Evolutionary conservation across 1,140 invertebrate species (phyloP).

Genomic region (Cotesia typhae): DNA sequence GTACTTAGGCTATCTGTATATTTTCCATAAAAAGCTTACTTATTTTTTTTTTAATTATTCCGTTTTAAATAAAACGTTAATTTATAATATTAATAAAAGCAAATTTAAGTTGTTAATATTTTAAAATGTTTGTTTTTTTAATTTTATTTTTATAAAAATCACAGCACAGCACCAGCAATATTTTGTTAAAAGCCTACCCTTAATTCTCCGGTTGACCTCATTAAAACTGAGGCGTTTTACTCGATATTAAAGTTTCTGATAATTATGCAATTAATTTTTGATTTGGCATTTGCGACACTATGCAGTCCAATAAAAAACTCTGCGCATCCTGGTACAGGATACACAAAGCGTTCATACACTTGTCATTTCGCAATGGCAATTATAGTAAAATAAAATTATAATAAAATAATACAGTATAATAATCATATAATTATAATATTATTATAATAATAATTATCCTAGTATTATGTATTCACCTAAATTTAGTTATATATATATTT

Average conservation of each 20-base stretch:
- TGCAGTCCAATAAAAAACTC: slow-evolving; percentile 44
- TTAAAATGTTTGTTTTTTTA: slow-evolving; percentile 39
- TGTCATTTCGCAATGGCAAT: slow-evolving; percentile 44
- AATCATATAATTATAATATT: no score
- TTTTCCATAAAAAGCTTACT: slow-evolving; percentile 56
- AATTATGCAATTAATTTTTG: slow-evolving; percentile 44
- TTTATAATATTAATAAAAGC: background rate
- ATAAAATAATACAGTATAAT: slow-evolving; percentile 51
- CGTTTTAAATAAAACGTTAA: no score
- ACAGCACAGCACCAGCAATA: slow-evolving; percentile 63
- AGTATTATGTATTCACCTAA: slow-evolving; percentile 54
- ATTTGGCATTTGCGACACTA: slow-evolving; percentile 56
- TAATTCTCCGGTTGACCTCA: slow-evolving; percentile 51
- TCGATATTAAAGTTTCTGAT: slow-evolving; percentile 27
- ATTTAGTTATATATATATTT: slow-evolving; percentile 44
- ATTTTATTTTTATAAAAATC: slow-evolving; percentile 60
- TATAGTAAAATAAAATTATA: slow-evolving; percentile 40
- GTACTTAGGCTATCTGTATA: slow-evolving; percentile 62
- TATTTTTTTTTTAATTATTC: slow-evolving; percentile 30
- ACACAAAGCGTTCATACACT: slow-evolving; percentile 39
- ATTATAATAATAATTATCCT: slow-evolving; percentile 54
- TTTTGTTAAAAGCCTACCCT: slow-evolving; percentile 57
- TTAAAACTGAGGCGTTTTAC: slow-evolving; percentile 55
- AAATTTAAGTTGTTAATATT: slow-evolving; percentile 26
- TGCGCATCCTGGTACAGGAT: slow-evolving; percentile 32